These are phyloP conservation scores for Pyralis farinalis DNA, from an alignment of 2,888 invertebrate species.

Conservation along the genomic window DNA sequence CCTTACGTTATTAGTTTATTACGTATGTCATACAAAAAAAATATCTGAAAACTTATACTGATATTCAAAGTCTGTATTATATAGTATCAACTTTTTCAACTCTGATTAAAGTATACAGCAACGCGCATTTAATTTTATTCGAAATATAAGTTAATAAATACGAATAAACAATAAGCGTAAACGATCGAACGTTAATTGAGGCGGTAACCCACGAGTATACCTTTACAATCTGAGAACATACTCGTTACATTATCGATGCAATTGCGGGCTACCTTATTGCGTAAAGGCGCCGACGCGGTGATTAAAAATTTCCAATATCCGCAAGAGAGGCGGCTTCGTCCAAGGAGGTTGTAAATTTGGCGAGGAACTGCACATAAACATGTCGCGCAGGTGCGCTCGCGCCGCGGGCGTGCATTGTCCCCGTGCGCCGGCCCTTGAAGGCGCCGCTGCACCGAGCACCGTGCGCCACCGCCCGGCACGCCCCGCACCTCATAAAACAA, in stretches of 20 bases:
- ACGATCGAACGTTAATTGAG: conserved; percentile 44
- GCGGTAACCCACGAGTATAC: conserved; percentile 44
- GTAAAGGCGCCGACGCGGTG: conserved; percentile 53
- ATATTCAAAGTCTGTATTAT: neutral
- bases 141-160: conserved; percentile 27
- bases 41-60: too few relatives aligned
- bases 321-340: conserved; percentile 20
- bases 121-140: conserved; percentile 2
- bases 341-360: conserved; percentile 60
- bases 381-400: conserved; percentile 56
- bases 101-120: conserved; percentile 2
- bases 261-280: conserved; percentile 21
- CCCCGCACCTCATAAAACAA: too few relatives aligned
- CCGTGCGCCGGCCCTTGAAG: conserved; percentile 3
- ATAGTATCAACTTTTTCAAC: neutral
- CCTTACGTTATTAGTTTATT: too few relatives aligned
- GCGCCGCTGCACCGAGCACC: neutral
- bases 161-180: conserved; percentile 31
- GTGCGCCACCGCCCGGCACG: too few relatives aligned
- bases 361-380: conserved; percentile 62
- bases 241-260: conserved; percentile 24
- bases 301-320: conserved; percentile 68
- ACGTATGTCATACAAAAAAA: too few relatives aligned
- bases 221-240: conserved; percentile 51
- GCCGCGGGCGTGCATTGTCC: conserved; percentile 54